Percentiles rank a stretch among this genome's conserved stretches.
These are phyloP conservation scores for Chaunax sp. DNA, from an alignment of 2,797 vertebrate genomes.

Conservation along the genomic window DNA sequence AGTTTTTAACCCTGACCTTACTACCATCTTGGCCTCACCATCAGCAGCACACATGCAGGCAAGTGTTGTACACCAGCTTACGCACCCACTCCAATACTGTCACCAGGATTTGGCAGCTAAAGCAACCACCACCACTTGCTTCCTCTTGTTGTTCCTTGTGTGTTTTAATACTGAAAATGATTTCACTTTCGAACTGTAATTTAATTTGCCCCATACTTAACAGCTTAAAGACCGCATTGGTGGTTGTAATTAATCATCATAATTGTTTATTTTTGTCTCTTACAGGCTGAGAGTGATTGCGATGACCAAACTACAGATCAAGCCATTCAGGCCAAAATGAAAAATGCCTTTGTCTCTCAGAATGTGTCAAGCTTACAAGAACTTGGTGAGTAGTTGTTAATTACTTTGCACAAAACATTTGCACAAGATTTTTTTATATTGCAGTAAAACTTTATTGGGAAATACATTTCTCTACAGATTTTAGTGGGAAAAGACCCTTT, in stretches of 20 bases:
- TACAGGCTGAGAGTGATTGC: constrained; percentile 90
- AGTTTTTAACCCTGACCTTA: constrained; percentile 95
- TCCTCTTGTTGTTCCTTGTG: not conserved
- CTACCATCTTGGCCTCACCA: constrained; percentile 81
- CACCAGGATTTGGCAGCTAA: not conserved
- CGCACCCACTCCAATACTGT: not conserved
- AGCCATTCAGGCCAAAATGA: constrained; percentile 92
- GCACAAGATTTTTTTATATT: not conserved
- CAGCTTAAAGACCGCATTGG: not conserved
- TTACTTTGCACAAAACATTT: not conserved
- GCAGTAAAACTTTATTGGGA: not conserved
- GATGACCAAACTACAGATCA: constrained; percentile 93
- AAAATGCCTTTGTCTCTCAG: constrained; percentile 97
- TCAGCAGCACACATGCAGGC: constrained; percentile 81
- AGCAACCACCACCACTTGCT: not conserved
- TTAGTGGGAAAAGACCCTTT: not conserved
- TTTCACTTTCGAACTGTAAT: not conserved
- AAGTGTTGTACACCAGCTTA: constrained; percentile 17
- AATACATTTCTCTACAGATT: not conserved
- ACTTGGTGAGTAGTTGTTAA: constrained; percentile 86
- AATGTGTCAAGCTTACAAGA: constrained; percentile 98
- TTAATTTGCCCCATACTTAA: not conserved
- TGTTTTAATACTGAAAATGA: not conserved
- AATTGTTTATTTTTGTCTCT: constrained; percentile 5
- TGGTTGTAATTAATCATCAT: not conserved